Evolutionary conservation across 2,888 invertebrate species (phyloP).

Genomic region (Macaria notata): DNA sequence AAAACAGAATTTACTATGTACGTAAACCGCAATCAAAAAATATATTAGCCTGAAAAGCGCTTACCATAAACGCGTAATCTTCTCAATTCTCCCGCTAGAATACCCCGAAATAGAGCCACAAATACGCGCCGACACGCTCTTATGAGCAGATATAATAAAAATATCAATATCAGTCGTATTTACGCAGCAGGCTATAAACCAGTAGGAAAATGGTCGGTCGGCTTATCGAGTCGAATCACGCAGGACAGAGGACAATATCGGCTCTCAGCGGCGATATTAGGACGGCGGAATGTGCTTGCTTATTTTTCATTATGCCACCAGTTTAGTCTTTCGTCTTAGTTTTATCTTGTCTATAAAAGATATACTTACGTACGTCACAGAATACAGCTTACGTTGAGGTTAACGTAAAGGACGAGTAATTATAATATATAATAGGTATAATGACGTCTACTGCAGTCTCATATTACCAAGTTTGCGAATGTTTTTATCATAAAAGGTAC

Average conservation of each 20-base stretch:
- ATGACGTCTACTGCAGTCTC: too few species aligned
- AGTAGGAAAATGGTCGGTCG: slow-evolving; percentile 35
- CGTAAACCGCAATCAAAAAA: too few species aligned
- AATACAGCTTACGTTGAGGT: too few species aligned
- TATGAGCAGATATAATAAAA: slow-evolving; percentile 28
- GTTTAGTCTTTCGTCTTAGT: slow-evolving; percentile 17
- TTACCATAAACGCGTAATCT: slow-evolving; percentile 6
- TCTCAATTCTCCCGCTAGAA: slow-evolving; percentile 14
- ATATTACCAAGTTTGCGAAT: too few species aligned
- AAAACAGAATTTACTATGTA: too few species aligned
- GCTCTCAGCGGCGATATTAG: slow-evolving; percentile 20
- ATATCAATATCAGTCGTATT: slow-evolving; percentile 32
- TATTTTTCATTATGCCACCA: slow-evolving; percentile 23
- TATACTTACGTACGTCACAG: neutral
- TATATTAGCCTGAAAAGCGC: neutral
- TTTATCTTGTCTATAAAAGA: slow-evolving; percentile 9
- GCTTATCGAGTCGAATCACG: slow-evolving; percentile 39
- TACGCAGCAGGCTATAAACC: slow-evolving; percentile 35
- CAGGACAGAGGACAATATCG: slow-evolving; percentile 33
- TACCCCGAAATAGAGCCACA: slow-evolving; percentile 23
- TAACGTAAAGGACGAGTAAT: too few species aligned
- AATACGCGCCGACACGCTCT: slow-evolving; percentile 17
- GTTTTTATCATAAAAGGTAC: too few species aligned
- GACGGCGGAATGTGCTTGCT: slow-evolving; percentile 17
- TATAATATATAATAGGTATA: too few species aligned